A percentile compares a stretch with the other conserved stretches of the same genome.
phyloP scores from a whole-genome alignment of 1,140 invertebrate genomes.

The Dendroctonus ponderosae region DNA sequence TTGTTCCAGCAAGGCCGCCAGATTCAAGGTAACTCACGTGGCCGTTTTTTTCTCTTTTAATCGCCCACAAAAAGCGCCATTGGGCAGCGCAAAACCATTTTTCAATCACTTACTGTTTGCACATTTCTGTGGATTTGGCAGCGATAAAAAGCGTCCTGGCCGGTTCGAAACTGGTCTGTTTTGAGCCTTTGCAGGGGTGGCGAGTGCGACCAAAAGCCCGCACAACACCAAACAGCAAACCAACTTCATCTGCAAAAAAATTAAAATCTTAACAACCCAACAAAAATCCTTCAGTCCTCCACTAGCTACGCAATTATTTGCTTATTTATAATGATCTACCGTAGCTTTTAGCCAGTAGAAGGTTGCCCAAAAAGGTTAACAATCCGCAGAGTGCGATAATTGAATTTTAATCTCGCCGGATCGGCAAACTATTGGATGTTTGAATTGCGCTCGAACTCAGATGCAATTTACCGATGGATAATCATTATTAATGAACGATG shows the following conservation, averaged over 20 bases:
- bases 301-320: too few species aligned
- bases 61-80: neutral
- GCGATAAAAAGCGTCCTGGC: constrained; percentile 72
- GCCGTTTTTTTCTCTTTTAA: constrained; percentile 1
- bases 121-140: constrained; percentile 77
- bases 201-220: constrained; percentile 34
- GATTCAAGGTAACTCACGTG: constrained; percentile 13
- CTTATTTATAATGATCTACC: too few species aligned
- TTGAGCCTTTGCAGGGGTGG: constrained; percentile 41
- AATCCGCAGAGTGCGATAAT: too few species aligned
- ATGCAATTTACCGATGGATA: too few species aligned
- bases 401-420: too few species aligned
- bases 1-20: constrained; percentile 13
- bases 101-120: constrained; percentile 69
- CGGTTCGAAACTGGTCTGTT: constrained; percentile 45
- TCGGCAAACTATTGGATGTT: too few species aligned
- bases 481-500: too few species aligned
- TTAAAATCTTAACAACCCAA: neutral
- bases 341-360: too few species aligned
- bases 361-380: too few species aligned
- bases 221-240: constrained; percentile 31
- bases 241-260: constrained; percentile 44
- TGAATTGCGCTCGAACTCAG: too few species aligned
- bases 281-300: too few species aligned
- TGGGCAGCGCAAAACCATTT: neutral